Conservation (phyloP, 2,113 vertebrate species). For the Atlantisia rogersi region DNA sequence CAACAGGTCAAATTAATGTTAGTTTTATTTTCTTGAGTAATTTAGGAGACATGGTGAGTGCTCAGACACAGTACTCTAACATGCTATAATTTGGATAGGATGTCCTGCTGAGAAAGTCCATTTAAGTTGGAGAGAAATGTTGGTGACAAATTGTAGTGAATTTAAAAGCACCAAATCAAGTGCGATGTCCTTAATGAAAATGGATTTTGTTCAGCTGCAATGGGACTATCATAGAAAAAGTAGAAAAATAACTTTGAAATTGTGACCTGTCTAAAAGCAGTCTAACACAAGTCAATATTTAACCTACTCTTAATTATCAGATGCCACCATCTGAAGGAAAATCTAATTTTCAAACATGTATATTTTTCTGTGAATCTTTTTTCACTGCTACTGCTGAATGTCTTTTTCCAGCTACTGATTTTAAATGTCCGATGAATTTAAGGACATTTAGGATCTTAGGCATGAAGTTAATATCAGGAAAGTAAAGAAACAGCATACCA, state of each 20-base stretch:
- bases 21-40: neutral
- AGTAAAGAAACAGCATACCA: neutral
- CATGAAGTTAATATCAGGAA: neutral
- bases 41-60: neutral
- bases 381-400: neutral
- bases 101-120: neutral
- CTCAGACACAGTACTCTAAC: neutral
- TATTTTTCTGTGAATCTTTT: neutral
- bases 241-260: neutral
- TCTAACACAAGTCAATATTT: neutral
- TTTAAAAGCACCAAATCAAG: neutral
- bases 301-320: neutral
- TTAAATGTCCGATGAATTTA: neutral
- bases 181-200: neutral
- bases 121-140: neutral
- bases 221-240: neutral
- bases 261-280: neutral
- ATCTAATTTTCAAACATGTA: neutral
- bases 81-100: neutral
- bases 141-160: neutral
- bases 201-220: neutral
- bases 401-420: neutral
- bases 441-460: neutral
- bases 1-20: neutral
- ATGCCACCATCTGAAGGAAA: neutral